These are phyloP conservation scores for Lineus longissimus DNA, from an alignment of 1,140 invertebrate genomes.

Conservation along the genomic window DNA sequence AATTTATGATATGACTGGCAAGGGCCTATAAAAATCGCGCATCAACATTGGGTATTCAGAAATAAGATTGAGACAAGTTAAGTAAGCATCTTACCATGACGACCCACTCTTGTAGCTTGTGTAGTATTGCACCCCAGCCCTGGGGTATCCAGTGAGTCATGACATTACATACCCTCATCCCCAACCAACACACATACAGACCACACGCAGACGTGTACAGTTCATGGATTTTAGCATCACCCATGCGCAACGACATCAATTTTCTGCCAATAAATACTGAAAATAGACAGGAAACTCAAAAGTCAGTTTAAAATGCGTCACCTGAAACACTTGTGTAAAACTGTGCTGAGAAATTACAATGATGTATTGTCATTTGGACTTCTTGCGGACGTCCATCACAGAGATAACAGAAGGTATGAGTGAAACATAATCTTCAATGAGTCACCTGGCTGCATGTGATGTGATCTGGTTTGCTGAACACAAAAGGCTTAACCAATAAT, in stretches of 20 bases:
- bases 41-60: no score
- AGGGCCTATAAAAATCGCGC: no score
- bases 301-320: no score
- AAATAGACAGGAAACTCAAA: slow-evolving; percentile 28
- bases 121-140: slow-evolving; percentile 72
- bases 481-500: no score
- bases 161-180: slow-evolving; percentile 71
- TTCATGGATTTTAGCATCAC: slow-evolving; percentile 76
- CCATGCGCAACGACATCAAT: slow-evolving; percentile 78
- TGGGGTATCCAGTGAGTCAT: slow-evolving; percentile 82
- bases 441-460: no score
- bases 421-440: no score
- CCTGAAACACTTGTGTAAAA: neutral
- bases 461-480: no score
- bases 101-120: slow-evolving; percentile 71
- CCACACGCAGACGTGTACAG: slow-evolving; percentile 92
- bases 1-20: no score
- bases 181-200: slow-evolving; percentile 88
- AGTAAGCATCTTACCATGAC: slow-evolving; percentile 51
- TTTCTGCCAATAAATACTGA: slow-evolving; percentile 78
- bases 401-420: no score
- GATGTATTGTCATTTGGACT: neutral
- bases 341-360: neutral
- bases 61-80: no score
- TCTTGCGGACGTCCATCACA: neutral